A percentile compares a stretch with the other conserved stretches of the same genome.
These are phyloP conservation scores for Cottoperca gobio DNA, from an alignment of 2,797 vertebrate genomes.

Conservation along the genomic window DNA sequence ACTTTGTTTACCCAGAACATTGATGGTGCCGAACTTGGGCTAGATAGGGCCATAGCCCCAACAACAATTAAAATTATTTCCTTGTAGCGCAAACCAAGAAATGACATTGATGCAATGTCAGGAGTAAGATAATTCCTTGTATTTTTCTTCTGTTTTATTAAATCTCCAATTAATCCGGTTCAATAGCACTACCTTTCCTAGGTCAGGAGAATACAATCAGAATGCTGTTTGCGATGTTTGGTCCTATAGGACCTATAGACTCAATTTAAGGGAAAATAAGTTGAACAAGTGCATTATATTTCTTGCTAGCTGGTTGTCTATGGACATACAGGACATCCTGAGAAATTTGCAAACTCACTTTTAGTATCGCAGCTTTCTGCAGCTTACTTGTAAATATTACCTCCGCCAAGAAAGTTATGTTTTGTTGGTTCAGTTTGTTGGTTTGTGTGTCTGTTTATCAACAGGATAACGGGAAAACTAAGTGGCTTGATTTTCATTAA, in stretches of 20 bases:
- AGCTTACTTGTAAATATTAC: not conserved
- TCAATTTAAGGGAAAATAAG: not conserved
- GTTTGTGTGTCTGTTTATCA: too few species aligned
- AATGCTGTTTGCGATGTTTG: not conserved
- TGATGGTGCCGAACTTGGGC: not conserved
- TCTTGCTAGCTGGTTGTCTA: not conserved
- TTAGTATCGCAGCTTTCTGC: not conserved
- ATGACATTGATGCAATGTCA: not conserved
- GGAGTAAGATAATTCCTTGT: not conserved
- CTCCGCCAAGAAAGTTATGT: too few species aligned
- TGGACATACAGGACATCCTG: too few species aligned
- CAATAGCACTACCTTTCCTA: not conserved
- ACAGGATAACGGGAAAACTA: too few species aligned
- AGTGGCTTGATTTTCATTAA: too few species aligned
- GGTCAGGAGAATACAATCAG: not conserved
- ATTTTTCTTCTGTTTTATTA: not conserved
- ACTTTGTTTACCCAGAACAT: not conserved
- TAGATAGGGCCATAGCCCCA: not conserved
- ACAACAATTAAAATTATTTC: not conserved
- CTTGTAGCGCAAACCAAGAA: not conserved
- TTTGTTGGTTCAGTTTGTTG: too few species aligned
- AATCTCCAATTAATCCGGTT: not conserved
- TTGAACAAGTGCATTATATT: not conserved
- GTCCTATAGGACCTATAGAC: too few species aligned
- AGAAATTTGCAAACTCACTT: not conserved